Percentiles rank a stretch among this genome's conserved stretches.
These are phyloP conservation scores for Chrysopa pallens DNA, from an alignment of 1,140 invertebrate genomes.

Conservation along the genomic window DNA sequence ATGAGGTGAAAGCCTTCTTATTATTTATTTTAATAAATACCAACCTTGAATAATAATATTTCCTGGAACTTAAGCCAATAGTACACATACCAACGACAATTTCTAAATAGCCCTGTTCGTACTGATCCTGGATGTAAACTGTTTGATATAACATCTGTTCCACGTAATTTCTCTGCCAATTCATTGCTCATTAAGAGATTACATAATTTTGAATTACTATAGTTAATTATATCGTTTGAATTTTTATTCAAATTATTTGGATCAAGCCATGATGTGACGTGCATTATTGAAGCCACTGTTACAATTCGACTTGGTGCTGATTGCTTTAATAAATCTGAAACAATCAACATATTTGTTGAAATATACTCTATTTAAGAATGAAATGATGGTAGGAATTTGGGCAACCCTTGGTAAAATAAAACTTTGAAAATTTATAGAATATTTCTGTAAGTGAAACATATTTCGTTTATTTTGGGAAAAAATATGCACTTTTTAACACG, in stretches of 20 bases:
- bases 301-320: conserved; percentile 24
- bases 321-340: conserved; percentile 25
- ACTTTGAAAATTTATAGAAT: too few species aligned
- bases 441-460: too few species aligned
- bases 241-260: conserved; percentile 19
- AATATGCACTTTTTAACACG: too few species aligned
- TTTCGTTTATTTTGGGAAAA: too few species aligned
- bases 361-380: too few species aligned
- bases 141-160: conserved; percentile 21
- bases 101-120: conserved; percentile 19
- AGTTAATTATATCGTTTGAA: conserved; percentile 5
- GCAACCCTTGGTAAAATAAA: too few species aligned
- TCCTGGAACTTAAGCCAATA: conserved; percentile 1
- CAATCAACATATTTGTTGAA: conserved; percentile 1
- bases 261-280: conserved; percentile 17
- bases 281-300: conserved; percentile 21
- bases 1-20: too few species aligned
- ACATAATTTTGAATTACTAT: conserved; percentile 25
- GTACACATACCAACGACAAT: not conserved
- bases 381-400: too few species aligned
- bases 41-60: conserved; percentile 3
- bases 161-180: conserved; percentile 18
- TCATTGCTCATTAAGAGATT: conserved; percentile 26
- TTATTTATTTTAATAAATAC: too few species aligned
- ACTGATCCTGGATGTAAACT: conserved; percentile 27